Evolutionary conservation across 2,797 vertebrate species (phyloP).

Genomic region (Eleutherodactylus coqui): DNA sequence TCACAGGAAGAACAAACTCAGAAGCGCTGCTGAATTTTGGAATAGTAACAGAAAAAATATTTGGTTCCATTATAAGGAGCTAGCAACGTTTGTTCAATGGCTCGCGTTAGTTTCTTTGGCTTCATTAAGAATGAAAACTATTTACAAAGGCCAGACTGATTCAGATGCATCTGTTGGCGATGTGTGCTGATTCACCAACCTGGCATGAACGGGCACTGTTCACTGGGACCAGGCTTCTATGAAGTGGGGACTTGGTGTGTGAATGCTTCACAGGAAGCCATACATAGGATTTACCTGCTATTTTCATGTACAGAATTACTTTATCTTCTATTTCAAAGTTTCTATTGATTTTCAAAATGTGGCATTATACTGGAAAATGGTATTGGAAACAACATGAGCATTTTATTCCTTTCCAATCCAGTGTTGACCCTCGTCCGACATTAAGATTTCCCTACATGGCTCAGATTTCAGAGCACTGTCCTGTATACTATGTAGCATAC

Average conservation of each 20-base stretch:
- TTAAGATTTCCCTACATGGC: no score
- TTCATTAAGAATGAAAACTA: not conserved
- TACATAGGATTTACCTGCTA: not conserved
- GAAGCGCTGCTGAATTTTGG: conserved; percentile 45
- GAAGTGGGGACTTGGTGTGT: not conserved
- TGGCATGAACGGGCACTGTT: not conserved
- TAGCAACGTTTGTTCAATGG: not conserved
- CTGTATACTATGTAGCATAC: no score
- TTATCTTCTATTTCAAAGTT: not conserved
- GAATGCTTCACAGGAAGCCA: not conserved
- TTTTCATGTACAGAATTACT: not conserved
- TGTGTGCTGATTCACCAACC: not conserved
- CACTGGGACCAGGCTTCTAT: not conserved
- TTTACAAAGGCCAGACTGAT: not conserved
- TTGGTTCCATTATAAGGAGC: conserved; percentile 48
- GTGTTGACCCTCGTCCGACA: no score
- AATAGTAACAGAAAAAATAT: not conserved
- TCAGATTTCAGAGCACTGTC: no score
- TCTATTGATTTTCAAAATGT: no score
- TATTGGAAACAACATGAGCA: no score
- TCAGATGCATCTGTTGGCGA: not conserved
- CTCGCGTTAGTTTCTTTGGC: not conserved
- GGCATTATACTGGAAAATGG: no score
- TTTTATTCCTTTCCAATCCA: no score
- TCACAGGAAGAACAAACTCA: conserved; percentile 48